Percentiles rank a stretch among this genome's conserved stretches.
phyloP scores from a whole-genome alignment of 2,888 invertebrate species.

The Anthophora plumipes region DNA sequence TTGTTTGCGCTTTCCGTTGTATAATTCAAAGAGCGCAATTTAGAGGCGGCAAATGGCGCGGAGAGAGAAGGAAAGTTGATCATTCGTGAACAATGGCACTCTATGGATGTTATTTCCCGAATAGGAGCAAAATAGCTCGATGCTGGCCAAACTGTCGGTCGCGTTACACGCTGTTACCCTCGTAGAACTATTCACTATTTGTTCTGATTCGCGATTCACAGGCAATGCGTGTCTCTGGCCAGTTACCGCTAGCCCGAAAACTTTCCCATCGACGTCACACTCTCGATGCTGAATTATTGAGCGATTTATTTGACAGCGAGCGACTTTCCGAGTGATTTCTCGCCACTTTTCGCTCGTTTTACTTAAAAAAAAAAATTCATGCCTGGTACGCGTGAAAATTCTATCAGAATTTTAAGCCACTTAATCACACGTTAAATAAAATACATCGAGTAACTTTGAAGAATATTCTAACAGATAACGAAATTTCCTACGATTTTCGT shows the following conservation, averaged over 20 bases:
- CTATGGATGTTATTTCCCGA: conserved; percentile 48
- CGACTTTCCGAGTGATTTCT: neutral
- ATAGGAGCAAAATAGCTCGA: conserved; percentile 41
- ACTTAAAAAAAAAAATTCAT: too few relatives aligned
- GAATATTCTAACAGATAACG: too few relatives aligned
- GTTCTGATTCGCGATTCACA: conserved; percentile 30
- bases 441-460: too few relatives aligned
- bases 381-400: too few relatives aligned
- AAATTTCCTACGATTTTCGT: too few relatives aligned
- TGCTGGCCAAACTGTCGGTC: conserved; percentile 32
- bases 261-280: neutral
- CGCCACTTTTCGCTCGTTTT: too few relatives aligned
- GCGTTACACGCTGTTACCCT: conserved; percentile 43
- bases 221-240: neutral
- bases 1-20: conserved; percentile 15
- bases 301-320: neutral
- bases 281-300: neutral
- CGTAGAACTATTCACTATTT: conserved; percentile 16
- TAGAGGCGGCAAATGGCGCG: neutral
- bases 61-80: conserved; percentile 25
- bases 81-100: conserved; percentile 46
- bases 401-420: too few relatives aligned
- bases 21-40: conserved; percentile 31
- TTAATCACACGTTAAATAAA: too few relatives aligned
- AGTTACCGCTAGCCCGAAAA: neutral